Base-by-base conservation (phyloP, 2,888 invertebrate genomes). In the Tetragnatha montana region DNA sequence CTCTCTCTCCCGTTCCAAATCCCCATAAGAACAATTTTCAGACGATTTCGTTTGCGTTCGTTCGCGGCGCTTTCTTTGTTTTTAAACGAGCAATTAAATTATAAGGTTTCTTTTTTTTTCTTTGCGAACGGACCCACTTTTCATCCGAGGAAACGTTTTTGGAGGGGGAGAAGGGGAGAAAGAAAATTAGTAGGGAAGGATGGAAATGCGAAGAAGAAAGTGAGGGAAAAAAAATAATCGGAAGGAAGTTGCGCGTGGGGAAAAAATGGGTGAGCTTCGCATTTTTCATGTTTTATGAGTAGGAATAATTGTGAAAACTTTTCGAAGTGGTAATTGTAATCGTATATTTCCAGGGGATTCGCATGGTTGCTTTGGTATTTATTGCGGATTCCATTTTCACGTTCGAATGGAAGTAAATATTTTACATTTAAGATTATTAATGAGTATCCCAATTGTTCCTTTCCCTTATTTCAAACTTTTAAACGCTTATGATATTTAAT, bases 11-110 rank as follows among this genome's bases (percentile, higher is more conserved):
- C 60, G 60, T 60, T 60, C 60, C 60, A 22, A 86, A 80, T 84
- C 76, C 78, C 51, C 19, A 21, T 51, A 82, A 87, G 87, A 87
- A 87, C 76, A 47, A 51, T 74, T 87, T 86, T 81, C 75, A n/a
- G 49, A 22, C 47, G 49, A 83, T 85, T 85, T 85, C 68, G 78
- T 71, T 85, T 50, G 70, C 50, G 51, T 68, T 60, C 74, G 12
- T 35, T 83, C 51, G 19, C 22, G 74, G 51, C 68, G 22, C 51
- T 60, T 35, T 83, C 82, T 88, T 88, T 88, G 81, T 82, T 82
- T 82, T 82, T 85, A 71, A 88, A 88, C 87, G 82, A 82, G 76
- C 87, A 88, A 88, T 88, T 88, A 88, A 88, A 88, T 88, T 88
- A 82, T 78, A 88, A 88, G 70, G 76, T 88, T 70, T 51, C 82